phyloP scores from a whole-genome alignment of 2,113 vertebrate species.

The Centropus bengalensis region DNA sequence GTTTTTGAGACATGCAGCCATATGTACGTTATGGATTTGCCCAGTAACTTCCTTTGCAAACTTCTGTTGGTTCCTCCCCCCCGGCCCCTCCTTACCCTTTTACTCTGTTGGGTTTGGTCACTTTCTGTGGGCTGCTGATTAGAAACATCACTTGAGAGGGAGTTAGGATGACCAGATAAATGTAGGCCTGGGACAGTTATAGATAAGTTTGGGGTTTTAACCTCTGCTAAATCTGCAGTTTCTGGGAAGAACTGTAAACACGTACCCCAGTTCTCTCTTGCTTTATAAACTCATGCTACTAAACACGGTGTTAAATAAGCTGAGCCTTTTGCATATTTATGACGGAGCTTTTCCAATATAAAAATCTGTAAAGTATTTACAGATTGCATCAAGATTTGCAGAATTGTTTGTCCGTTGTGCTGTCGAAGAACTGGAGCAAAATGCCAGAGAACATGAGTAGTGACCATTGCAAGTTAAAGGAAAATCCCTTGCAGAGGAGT shows the following conservation, averaged over 20 bases:
- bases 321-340: background rate
- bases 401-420: background rate
- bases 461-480: background rate
- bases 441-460: background rate
- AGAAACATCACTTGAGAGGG: background rate
- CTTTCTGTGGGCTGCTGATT: background rate
- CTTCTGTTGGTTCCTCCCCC: background rate
- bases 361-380: background rate
- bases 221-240: background rate
- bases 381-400: background rate
- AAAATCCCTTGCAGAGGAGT: background rate
- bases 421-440: background rate
- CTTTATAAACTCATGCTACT: background rate
- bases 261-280: background rate
- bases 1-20: background rate
- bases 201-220: fast-evolving
- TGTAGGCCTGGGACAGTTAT: background rate
- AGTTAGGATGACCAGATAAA: background rate
- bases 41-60: background rate
- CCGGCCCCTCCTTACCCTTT: background rate
- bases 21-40: background rate
- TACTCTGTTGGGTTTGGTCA: background rate
- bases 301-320: background rate
- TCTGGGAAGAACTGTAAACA: background rate
- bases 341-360: background rate